phyloP scores from a whole-genome alignment of 2,113 vertebrate genomes.

The Anthoscopus minutus region DNA sequence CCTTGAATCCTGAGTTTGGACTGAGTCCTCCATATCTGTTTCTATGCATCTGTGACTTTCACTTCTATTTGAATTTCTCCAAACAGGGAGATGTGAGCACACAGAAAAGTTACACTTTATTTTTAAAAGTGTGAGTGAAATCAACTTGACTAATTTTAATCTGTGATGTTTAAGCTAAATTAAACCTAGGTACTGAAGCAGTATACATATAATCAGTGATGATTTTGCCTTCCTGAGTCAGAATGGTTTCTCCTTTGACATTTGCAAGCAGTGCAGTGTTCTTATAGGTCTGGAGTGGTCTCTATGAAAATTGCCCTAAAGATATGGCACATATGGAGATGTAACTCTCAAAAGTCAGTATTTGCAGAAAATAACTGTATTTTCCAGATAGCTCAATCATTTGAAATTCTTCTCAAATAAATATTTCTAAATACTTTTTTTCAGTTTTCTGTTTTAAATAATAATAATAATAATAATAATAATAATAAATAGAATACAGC shows the following conservation, averaged over 20 bases:
- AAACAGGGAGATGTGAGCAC: rapidly evolving
- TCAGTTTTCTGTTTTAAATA: not conserved
- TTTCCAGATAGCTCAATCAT: not conserved
- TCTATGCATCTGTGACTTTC: not conserved
- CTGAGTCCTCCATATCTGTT: not conserved
- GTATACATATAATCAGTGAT: not conserved
- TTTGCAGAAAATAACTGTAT: not conserved
- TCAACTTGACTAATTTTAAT: not conserved
- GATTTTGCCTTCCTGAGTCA: not conserved
- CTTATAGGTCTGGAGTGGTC: not conserved
- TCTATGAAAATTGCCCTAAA: not conserved
- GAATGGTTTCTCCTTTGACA: not conserved
- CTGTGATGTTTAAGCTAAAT: not conserved
- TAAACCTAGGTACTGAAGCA: not conserved
- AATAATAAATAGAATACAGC: not conserved
- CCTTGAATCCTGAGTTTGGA: not conserved
- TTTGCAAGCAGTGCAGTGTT: not conserved
- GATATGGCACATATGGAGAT: not conserved
- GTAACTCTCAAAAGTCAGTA: not conserved
- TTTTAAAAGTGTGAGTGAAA: not conserved
- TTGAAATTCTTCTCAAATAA: not conserved
- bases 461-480: not conserved
- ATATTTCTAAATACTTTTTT: not conserved
- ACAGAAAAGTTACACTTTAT: not conserved
- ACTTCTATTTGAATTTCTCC: not conserved